phyloP scores from a whole-genome alignment of 2,888 invertebrate genomes.

The Dicyrtomina minuta region DNA sequence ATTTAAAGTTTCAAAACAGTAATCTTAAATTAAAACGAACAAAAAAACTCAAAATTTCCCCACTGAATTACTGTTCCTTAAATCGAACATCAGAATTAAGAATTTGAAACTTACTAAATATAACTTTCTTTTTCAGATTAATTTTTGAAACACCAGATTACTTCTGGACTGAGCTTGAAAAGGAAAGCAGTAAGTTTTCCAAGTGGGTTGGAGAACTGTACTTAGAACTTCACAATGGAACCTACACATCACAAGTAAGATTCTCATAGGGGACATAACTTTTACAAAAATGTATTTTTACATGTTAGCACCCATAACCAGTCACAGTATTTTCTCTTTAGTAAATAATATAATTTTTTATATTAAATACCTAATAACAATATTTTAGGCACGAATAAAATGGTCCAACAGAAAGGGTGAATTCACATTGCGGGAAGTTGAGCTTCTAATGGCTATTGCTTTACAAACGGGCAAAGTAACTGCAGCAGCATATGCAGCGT shows the following conservation, averaged over 20 bases:
- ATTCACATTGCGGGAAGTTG: constrained; percentile 55
- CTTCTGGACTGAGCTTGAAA: constrained; percentile 54
- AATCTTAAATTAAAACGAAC: too few relatives aligned
- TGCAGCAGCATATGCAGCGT: constrained; percentile 10
- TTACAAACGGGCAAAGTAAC: constrained; percentile 20
- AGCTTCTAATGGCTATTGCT: constrained; percentile 55
- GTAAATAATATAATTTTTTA: too few relatives aligned
- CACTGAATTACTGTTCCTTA: not conserved
- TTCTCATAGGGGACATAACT: too few relatives aligned
- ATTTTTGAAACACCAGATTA: constrained; percentile 54
- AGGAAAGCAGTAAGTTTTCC: constrained; percentile 57
- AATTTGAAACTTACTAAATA: not conserved
- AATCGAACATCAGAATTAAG: not conserved
- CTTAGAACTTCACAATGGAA: constrained; percentile 61
- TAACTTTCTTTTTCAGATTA: constrained; percentile 44
- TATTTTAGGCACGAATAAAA: constrained; percentile 34
- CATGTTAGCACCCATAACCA: too few relatives aligned
- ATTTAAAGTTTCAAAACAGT: not conserved
- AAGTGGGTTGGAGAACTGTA: constrained; percentile 61
- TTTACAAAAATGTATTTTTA: too few relatives aligned
- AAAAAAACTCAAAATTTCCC: too few relatives aligned
- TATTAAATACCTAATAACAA: too few relatives aligned
- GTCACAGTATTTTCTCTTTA: too few relatives aligned
- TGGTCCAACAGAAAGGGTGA: constrained; percentile 42
- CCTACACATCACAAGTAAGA: constrained; percentile 61